Evolutionary conservation across 2,888 invertebrate species (phyloP).

Genomic region (Tuberolachnus salignus): DNA sequence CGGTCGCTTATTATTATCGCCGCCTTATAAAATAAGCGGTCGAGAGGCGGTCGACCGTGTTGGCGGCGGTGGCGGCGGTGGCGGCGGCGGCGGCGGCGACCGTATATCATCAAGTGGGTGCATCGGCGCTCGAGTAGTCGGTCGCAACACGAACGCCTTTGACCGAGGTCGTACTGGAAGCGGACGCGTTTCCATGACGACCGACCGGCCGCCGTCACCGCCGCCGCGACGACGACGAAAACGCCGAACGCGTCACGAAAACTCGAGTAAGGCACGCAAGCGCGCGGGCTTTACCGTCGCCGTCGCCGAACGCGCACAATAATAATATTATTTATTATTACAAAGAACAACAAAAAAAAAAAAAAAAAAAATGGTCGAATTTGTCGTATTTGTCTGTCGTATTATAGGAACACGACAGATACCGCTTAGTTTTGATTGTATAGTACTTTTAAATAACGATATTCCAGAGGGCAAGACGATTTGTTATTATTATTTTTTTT

Average conservation of each 20-base stretch:
- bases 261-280: not conserved
- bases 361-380: no score
- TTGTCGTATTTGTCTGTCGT: no score
- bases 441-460: no score
- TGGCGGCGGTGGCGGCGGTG: no score
- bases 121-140: conserved; percentile 1
- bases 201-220: not conserved
- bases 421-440: no score
- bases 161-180: conserved; percentile 43
- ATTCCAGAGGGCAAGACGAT: no score
- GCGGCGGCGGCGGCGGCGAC: not conserved
- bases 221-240: not conserved
- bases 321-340: no score
- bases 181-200: conserved; percentile 41
- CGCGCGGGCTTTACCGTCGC: not conserved
- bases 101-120: conserved; percentile 49
- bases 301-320: no score
- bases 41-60: not conserved
- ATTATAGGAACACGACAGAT: no score
- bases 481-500: no score
- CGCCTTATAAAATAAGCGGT: not conserved
- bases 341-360: not conserved
- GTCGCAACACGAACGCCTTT: conserved; percentile 50
- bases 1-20: not conserved
- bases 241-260: not conserved